A percentile compares a stretch with the other conserved stretches of the same genome.
These are phyloP conservation scores for Eristalis arbustorum DNA, from an alignment of 2,888 invertebrate species.

Conservation along the genomic window DNA sequence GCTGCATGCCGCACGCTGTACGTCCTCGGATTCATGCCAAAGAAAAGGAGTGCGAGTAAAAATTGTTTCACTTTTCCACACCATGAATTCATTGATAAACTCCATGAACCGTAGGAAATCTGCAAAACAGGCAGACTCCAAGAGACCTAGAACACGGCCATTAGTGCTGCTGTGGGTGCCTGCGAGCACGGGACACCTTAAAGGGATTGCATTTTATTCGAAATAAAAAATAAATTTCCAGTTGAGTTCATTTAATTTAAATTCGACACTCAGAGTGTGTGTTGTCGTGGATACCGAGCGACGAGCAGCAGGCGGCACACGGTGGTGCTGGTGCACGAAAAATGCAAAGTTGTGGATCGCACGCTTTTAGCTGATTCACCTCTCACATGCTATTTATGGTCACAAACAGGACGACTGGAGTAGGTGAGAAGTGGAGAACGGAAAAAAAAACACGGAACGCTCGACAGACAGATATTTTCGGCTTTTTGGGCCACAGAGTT, in stretches of 20 bases:
- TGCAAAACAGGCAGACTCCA: constrained; percentile 12
- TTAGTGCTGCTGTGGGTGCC: not conserved
- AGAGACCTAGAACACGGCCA: constrained; percentile 1
- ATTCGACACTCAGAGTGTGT: not conserved
- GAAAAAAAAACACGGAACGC: not conserved
- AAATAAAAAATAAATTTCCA: constrained; percentile 41
- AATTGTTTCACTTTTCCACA: constrained; percentile 51
- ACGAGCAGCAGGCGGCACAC: not conserved
- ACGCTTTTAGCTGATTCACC: constrained; percentile 24
- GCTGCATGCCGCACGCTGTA: not conserved
- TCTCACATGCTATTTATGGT: not conserved
- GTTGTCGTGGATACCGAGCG: not conserved
- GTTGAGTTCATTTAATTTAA: constrained; percentile 1
- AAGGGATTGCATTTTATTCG: constrained; percentile 25
- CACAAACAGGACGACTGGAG: not conserved
- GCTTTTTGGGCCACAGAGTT: not conserved
- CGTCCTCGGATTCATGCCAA: not conserved
- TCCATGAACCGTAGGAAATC: constrained; percentile 8
- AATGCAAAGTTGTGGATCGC: constrained; percentile 6
- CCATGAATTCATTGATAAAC: constrained; percentile 53
- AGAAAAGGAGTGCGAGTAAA: constrained; percentile 7
- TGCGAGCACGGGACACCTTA: not conserved
- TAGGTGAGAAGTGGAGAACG: not conserved
- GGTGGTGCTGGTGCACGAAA: not conserved
- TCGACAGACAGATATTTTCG: not conserved